A percentile compares a stretch with the other conserved stretches of the same genome.
phyloP scores from a whole-genome alignment of 2,113 vertebrate species.

The Rhinoptilus africanus region DNA sequence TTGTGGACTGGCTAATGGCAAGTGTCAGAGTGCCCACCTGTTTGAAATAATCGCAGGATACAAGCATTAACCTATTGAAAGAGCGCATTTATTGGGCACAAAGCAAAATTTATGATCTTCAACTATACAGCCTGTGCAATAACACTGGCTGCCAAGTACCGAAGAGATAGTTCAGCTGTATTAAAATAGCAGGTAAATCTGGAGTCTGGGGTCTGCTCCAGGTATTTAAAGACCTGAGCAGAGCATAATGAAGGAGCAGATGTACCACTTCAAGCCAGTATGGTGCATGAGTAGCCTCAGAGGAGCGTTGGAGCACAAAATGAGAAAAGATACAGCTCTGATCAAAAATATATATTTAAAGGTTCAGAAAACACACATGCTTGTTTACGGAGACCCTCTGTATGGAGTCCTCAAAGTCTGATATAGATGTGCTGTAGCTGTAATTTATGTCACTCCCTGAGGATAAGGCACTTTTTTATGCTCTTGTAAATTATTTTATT shows the following conservation, averaged over 20 bases:
- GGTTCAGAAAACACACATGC: not conserved
- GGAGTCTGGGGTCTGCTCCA: conserved; percentile 57
- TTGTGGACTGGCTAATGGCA: not conserved
- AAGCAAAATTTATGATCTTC: conserved; percentile 45
- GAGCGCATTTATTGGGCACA: conserved; percentile 17
- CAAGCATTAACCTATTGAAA: conserved; percentile 53
- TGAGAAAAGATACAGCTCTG: not conserved
- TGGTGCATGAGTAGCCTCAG: conserved; percentile 45
- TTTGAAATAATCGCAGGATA: conserved; percentile 58
- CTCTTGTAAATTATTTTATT: not conserved
- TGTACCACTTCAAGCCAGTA: conserved; percentile 34
- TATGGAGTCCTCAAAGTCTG: not conserved
- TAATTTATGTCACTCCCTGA: not conserved
- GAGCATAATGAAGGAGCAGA: conserved; percentile 58
- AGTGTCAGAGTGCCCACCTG: conserved; percentile 53
- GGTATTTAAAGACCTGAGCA: conserved; percentile 55
- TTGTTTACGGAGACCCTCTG: not conserved
- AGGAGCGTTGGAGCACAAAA: conserved; percentile 21
- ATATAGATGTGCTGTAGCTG: not conserved
- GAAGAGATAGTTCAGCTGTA: conserved; percentile 39
- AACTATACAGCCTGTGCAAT: conserved; percentile 27
- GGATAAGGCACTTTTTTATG: not conserved
- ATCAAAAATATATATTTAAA: not conserved
- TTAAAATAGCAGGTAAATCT: conserved; percentile 65
- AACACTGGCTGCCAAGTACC: conserved; percentile 49